Evolutionary conservation across 2,888 invertebrate genomes (phyloP).

Genomic region (Tribolium freemani): DNA sequence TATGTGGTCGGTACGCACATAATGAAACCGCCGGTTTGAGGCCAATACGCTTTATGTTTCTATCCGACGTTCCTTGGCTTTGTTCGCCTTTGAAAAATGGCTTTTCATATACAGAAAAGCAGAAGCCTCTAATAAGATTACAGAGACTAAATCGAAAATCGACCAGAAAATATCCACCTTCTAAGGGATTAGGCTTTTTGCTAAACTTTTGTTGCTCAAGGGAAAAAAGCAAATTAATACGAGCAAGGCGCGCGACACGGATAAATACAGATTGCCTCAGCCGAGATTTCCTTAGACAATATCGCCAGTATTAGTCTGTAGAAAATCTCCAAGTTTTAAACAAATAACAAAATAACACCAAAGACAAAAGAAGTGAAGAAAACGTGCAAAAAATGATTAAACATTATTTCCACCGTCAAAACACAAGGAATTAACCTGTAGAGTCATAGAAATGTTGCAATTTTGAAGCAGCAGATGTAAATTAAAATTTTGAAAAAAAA

Average conservation of each 20-base stretch:
- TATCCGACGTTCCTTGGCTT: conserved; percentile 40
- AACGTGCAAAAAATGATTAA: too few species aligned
- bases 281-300: too few species aligned
- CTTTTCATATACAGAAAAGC: conserved; percentile 44
- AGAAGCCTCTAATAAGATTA: conserved; percentile 36
- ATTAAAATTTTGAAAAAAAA: too few species aligned
- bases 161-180: conserved; percentile 25
- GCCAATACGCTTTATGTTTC: conserved; percentile 46
- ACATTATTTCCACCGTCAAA: too few species aligned
- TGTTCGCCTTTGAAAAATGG: conserved; percentile 44
- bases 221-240: background rate
- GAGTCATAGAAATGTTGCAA: too few species aligned
- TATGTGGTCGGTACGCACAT: conserved; percentile 41
- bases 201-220: background rate
- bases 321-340: too few species aligned
- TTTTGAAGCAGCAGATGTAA: too few species aligned
- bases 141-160: conserved; percentile 36
- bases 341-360: too few species aligned
- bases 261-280: background rate
- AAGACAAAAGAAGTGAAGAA: too few species aligned
- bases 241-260: background rate
- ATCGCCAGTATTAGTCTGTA: too few species aligned
- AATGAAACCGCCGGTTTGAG: conserved; percentile 45
- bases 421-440: too few species aligned
- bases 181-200: background rate